Evolutionary conservation across 2,113 vertebrate species (phyloP), one percentile per base, ranked within the genome.

Genomic region (Osmerus mordax): DNA sequence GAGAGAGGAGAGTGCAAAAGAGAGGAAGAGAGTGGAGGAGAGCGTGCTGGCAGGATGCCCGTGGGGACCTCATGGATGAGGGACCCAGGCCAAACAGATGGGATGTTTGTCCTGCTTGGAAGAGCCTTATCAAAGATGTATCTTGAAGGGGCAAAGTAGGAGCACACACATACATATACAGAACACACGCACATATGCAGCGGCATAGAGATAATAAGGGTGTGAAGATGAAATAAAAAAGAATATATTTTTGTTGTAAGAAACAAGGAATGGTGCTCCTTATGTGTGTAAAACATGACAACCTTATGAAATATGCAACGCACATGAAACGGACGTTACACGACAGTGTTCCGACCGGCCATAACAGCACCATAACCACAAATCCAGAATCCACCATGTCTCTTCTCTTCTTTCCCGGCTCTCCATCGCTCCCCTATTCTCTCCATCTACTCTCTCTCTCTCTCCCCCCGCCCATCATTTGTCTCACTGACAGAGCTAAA

Each of bases 31-130:
- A 36, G 68, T 15, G 53, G 18, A 15, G 18, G n/a, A 74, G 81
- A 74, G 86, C 79, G 76, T 79, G 79, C 84, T 65, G 67, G 47
- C 58, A 28, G 65, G 61, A 68, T 60, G 75, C 73, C 78, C 79
- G 65, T 66, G n/a, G 2, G 65, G 79, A 75, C 73, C 70, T 78
- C 32, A 0, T 71, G 69, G 58, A 75, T 66, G 55, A 85, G 67
- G 55, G 47, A 75, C 65, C 47, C 9, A 13, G 64, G 52, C 56
- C 32, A 0, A 55, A 62, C 51, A 67, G 11, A 18, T 72, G 58
- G 65, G 51, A 75, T 69, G 25, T 51, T 65, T 69, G 19, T 75
- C 73, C 65, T 65, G 54, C 15, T 5, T 11, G 41, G 3, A 52
- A 23, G 14, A 7, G 51, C 15, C 25, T 5, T 41, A 70, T 80